Percentiles rank a stretch among this genome's conserved stretches.
phyloP scores from a whole-genome alignment of 1,140 invertebrate species.

The Ditylenchus dipsaci region DNA sequence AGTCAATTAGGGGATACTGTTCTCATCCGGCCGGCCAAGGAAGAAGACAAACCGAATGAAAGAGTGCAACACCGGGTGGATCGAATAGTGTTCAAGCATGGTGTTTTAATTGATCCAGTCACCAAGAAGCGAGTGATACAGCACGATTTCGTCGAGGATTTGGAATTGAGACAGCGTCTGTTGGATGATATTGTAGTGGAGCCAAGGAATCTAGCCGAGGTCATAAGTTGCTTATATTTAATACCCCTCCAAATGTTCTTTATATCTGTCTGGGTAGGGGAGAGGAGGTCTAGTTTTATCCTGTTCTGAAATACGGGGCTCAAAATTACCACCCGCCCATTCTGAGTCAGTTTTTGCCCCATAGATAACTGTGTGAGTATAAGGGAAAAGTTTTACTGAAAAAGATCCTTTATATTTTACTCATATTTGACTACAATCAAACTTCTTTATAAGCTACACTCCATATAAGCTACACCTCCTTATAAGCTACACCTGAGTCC shows the following conservation, averaged over 20 bases:
- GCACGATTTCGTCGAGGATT: constrained; percentile 43
- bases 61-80: constrained; percentile 43
- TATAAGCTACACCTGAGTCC: too few relatives aligned
- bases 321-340: background rate
- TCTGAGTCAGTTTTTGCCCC: too few relatives aligned
- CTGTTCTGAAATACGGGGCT: background rate
- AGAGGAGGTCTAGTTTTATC: background rate
- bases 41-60: constrained; percentile 25
- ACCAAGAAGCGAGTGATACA: constrained; percentile 43
- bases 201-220: constrained; percentile 5
- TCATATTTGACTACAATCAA: too few relatives aligned
- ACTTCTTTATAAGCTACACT: too few relatives aligned
- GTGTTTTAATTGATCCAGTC: constrained; percentile 48
- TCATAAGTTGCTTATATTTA: background rate
- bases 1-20: constrained; percentile 46
- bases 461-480: too few relatives aligned
- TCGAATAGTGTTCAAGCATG: constrained; percentile 45
- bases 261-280: background rate
- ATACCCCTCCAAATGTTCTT: background rate
- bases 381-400: too few relatives aligned
- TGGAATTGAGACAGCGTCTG: constrained; percentile 33
- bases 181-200: constrained; percentile 46
- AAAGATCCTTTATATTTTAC: too few relatives aligned
- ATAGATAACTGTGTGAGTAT: background rate
- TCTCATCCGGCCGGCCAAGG: constrained; percentile 37